Base-by-base conservation (phyloP, 2,888 invertebrate species). In the Dryococelus australis region DNA sequence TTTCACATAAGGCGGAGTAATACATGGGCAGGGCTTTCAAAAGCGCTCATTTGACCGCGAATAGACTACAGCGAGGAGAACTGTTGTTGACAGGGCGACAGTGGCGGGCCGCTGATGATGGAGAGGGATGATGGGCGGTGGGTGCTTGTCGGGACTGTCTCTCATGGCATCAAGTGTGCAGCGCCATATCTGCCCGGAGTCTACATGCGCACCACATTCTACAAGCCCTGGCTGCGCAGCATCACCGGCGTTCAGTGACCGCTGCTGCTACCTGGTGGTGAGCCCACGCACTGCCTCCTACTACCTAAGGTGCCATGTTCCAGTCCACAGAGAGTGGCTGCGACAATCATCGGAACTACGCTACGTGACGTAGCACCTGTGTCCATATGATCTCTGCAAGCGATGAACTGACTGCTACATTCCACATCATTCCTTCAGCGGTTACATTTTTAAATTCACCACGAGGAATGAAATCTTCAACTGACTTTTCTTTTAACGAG, bases 131-230 rank as follows among this genome's bases (percentile, higher is more conserved):
- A 97, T 90, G 98, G 98, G 0, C 95, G 96, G 89, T 98, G 97
- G 95, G 96, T 97, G 89, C 93, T 98, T 9, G 97, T 97, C 0
- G 98, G 98, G 10, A 98, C 98, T 0, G 98, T 98, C 0, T 98
- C 98, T 12, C 98, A 98, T 91, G 98, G 98, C n/a, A 98, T 98
- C 90, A 97, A 98, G 91, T 98, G 98, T 91, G 98, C 98, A 0
- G 97, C 97, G 6, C 98, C 98, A 0, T 98, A 97, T 93, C 93
- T 98, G 43, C 98, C 98, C 0, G 98, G 98, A 16, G 98, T 98
- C 78, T 98, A 98, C 92, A 98, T 98, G 98, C 94, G 98, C 90
- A 98, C 98, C 89, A 96, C 97, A 0, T 98, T 94, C 93, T 98
- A 97, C 92, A 98, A 97, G 91, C 97, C 97, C 0, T 98, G 98